These are phyloP conservation scores for Cheilosia pagana DNA, from an alignment of 2,888 invertebrate species.

Conservation along the genomic window DNA sequence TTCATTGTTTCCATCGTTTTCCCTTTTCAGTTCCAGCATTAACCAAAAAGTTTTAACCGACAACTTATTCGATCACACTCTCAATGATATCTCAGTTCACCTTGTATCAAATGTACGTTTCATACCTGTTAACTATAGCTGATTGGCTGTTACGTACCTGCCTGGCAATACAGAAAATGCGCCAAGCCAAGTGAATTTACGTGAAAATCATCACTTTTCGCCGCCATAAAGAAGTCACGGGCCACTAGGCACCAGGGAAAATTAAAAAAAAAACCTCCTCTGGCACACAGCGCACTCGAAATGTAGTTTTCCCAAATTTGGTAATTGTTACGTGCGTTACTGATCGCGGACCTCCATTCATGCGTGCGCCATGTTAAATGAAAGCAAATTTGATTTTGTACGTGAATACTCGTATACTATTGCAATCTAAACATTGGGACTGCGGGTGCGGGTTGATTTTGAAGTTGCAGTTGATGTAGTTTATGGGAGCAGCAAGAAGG, in stretches of 20 bases:
- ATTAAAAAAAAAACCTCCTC: slow-evolving; percentile 14
- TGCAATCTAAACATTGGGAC: slow-evolving; percentile 11
- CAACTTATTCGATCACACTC: slow-evolving; percentile 36
- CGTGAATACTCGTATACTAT: slow-evolving; percentile 27
- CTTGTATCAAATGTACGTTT: slow-evolving; percentile 70
- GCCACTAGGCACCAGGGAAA: slow-evolving; percentile 5
- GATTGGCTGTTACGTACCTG: slow-evolving; percentile 30
- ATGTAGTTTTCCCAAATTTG: slow-evolving; percentile 71
- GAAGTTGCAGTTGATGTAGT: slow-evolving; percentile 42
- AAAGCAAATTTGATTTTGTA: slow-evolving; percentile 52
- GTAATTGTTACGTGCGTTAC: slow-evolving; percentile 69
- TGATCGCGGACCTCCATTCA: slow-evolving; percentile 59
- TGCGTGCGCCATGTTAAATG: slow-evolving; percentile 59
- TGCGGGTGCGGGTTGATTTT: slow-evolving; percentile 10
- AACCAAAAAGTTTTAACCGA: slow-evolving; percentile 36
- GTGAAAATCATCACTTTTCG: slow-evolving; percentile 48
- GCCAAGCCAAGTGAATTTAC: slow-evolving; percentile 28
- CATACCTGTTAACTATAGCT: slow-evolving; percentile 57
- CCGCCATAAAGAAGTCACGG: slow-evolving; percentile 50
- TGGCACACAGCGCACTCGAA: slow-evolving; percentile 32
- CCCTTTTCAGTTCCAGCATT: slow-evolving; percentile 44
- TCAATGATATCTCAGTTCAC: slow-evolving; percentile 62
- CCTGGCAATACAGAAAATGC: slow-evolving; percentile 18
- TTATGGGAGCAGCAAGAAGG: slow-evolving; percentile 62
- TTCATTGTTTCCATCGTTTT: slow-evolving; percentile 34